A percentile compares a stretch with the other conserved stretches of the same genome.
These are phyloP conservation scores for Panzeria rudis DNA, from an alignment of 2,888 invertebrate genomes.

Conservation along the genomic window DNA sequence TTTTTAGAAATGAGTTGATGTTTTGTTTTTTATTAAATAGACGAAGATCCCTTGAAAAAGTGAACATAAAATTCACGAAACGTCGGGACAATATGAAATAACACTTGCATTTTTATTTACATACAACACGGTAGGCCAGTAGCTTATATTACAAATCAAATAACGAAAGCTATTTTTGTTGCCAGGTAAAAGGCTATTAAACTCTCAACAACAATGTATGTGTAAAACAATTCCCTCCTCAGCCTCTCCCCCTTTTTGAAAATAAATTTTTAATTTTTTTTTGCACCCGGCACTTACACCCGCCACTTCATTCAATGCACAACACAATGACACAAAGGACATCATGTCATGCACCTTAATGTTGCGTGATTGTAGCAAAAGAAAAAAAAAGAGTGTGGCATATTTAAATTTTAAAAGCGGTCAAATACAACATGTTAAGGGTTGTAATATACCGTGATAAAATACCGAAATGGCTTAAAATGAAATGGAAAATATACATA, in stretches of 20 bases:
- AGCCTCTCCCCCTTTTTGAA: background rate
- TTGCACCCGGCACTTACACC: slow-evolving; percentile 40
- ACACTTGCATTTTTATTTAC: too few relatives aligned
- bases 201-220: slow-evolving; percentile 15
- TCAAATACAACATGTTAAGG: slow-evolving; percentile 50
- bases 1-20: too few relatives aligned
- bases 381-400: background rate
- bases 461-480: background rate
- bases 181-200: slow-evolving; percentile 35
- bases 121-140: too few relatives aligned
- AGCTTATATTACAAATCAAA: slow-evolving; percentile 11
- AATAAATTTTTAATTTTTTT: slow-evolving; percentile 6
- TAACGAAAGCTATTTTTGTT: slow-evolving; percentile 21
- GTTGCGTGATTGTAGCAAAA: slow-evolving; percentile 78
- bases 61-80: too few relatives aligned
- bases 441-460: slow-evolving; percentile 1
- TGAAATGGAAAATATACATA: background rate
- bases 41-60: too few relatives aligned
- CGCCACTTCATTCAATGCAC: slow-evolving; percentile 8
- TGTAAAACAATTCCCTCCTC: background rate
- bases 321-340: slow-evolving; percentile 19
- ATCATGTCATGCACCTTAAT: slow-evolving; percentile 75
- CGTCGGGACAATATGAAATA: too few relatives aligned
- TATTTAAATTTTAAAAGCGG: slow-evolving; percentile 33
- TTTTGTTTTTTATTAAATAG: too few relatives aligned